Conservation (phyloP, 2,888 invertebrate genomes). For the Chrysina gloriosa region DNA sequence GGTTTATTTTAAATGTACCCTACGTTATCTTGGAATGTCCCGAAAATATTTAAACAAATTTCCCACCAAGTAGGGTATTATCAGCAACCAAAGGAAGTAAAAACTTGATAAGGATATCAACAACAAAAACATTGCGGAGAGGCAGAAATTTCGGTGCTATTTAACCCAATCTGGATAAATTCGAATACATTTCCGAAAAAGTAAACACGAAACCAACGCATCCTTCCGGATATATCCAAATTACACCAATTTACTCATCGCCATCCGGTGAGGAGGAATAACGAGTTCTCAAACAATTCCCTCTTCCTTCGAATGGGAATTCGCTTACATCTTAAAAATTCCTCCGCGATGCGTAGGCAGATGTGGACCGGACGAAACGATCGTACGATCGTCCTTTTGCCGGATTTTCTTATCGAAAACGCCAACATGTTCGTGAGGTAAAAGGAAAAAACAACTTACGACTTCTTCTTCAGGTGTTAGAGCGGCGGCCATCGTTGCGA, state of each 20-base stretch:
- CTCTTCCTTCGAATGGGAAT: background rate
- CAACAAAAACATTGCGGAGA: background rate
- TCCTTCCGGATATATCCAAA: no score
- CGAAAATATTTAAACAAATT: background rate
- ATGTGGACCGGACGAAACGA: background rate
- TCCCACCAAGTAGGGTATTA: background rate
- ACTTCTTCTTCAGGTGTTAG: constrained; percentile 82
- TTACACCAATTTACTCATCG: no score
- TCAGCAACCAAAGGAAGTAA: background rate
- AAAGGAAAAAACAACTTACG: constrained; percentile 69
- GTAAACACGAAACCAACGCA: no score
- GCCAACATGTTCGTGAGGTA: background rate
- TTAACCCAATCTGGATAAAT: background rate
- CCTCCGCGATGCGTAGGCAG: constrained; percentile 18
- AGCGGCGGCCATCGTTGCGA: constrained; percentile 75
- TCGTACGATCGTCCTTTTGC: background rate
- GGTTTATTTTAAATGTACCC: no score
- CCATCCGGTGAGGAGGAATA: background rate
- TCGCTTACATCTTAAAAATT: constrained; percentile 35
- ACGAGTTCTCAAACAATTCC: constrained; percentile 16
- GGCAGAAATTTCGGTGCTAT: background rate
- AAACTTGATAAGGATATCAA: constrained; percentile 16
- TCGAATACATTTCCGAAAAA: background rate
- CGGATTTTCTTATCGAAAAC: background rate
- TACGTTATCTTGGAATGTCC: background rate